These are phyloP conservation scores for Zapornia atra DNA, from an alignment of 2,113 vertebrate genomes.

Conservation along the genomic window DNA sequence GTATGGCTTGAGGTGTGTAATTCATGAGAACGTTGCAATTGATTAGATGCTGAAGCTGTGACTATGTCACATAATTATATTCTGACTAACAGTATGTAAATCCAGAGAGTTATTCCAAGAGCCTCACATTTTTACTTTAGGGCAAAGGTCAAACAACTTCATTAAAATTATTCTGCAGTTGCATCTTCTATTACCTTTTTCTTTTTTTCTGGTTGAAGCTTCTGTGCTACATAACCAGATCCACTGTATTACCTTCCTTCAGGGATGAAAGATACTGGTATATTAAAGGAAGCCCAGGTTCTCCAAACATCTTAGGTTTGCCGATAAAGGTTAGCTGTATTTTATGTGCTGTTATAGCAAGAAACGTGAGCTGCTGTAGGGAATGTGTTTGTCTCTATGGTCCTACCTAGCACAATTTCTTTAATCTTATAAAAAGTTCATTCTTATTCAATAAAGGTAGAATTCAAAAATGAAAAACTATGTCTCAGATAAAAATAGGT, in stretches of 20 bases:
- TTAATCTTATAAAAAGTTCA: conserved; percentile 23
- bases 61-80: background rate
- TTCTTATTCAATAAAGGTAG: conserved; percentile 7
- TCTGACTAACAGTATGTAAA: conserved; percentile 19
- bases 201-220: background rate
- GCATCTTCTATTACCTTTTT: background rate
- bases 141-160: conserved; percentile 33
- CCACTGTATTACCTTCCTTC: background rate
- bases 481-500: conserved; percentile 52
- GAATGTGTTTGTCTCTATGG: background rate
- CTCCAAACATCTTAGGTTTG: background rate
- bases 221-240: background rate
- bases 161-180: conserved; percentile 9
- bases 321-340: background rate
- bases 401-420: background rate
- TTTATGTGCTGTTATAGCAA: background rate
- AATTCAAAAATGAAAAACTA: conserved; percentile 26
- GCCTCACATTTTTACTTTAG: conserved; percentile 23
- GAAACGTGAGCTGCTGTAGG: background rate
- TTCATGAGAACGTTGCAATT: background rate
- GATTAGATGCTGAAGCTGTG: background rate
- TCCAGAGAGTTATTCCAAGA: conserved; percentile 28
- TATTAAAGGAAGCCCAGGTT: background rate
- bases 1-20: background rate
- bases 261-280: background rate